Base-by-base conservation (phyloP, 1,140 invertebrate species). In the Achatina immaculata region DNA sequence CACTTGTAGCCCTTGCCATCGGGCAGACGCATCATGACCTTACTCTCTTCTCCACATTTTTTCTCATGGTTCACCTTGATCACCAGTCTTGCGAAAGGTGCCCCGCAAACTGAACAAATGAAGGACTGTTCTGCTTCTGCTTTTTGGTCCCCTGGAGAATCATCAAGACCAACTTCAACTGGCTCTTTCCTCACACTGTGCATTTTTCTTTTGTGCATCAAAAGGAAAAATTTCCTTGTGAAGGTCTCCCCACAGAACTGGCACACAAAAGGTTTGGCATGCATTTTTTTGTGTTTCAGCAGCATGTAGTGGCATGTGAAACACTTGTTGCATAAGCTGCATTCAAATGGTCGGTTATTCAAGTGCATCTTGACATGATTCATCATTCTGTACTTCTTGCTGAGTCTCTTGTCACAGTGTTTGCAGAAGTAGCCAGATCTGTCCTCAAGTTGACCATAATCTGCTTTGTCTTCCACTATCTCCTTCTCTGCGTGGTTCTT, bases 21-120 rank as follows among this genome's bases (percentile, higher is more conserved):
- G 2, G 66, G 45, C 28, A 80, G 36, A 4, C 78, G n/a, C 1
- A 40, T 31, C 66, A 80, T 24, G 1, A 80, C 78, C 36, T 80
- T 80, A 55, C 68, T 71, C 45, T 80, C 78, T 34, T 80, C 78
- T 14, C 36, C 24, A 55, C 78, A 80, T 42, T 80, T 80, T 38
- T 72, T 80, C 45, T 80, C 78, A 72, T 80, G 78, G 31, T 80
- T 80, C 34, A 71, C 16, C 34, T 80, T 80, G 40, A 80, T 80
- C 24, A 80, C 78, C 28, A 72, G 21, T 31, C 78, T 69, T 66
- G 42, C 28, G 36, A 80, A 80, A 11, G 78, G 78, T 24, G 78
- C 68, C 1, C 48, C 45, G 58, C 78, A 80, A 31, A 71, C 55
- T 36, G 66, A 71, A 51, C 78, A 80, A 24, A 66, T 43, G 34